Conservation (phyloP, 2,113 vertebrate species). For the Grammomys dolichurus region DNA sequence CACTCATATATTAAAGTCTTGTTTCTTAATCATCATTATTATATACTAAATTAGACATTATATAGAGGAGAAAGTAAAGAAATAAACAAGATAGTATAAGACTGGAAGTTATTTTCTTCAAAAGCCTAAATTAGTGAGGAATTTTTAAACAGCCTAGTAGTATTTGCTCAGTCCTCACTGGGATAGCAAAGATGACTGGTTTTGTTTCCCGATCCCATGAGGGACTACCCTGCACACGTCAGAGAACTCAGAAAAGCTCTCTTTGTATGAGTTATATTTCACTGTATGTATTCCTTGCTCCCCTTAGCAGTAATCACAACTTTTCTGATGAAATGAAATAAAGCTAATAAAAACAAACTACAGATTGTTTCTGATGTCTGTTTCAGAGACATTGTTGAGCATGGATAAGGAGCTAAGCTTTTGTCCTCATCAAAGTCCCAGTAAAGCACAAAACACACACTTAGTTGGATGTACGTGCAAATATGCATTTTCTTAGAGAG, state of each 20-base stretch:
- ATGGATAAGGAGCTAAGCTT: background rate
- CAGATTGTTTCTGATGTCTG: background rate
- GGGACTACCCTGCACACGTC: background rate
- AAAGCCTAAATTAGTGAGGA: background rate
- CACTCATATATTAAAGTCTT: background rate
- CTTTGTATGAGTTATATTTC: background rate
- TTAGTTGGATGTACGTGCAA: background rate
- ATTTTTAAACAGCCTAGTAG: no score
- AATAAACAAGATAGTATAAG: background rate
- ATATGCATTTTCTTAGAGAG: background rate
- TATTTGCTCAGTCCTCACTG: background rate
- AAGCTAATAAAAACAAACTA: background rate
- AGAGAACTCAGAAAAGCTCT: background rate
- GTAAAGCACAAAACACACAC: background rate
- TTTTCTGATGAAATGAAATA: background rate
- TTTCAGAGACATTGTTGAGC: background rate
- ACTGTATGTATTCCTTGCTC: background rate
- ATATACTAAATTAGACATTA: background rate
- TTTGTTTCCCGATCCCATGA: background rate
- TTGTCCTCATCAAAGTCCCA: background rate
- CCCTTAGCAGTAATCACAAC: background rate
- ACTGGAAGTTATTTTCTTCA: slow-evolving; percentile 13
- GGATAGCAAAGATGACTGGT: no score
- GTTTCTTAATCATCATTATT: background rate
- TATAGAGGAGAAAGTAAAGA: background rate